Evolutionary conservation across 2,113 vertebrate genomes (phyloP).

Genomic region (Vimba vimba): DNA sequence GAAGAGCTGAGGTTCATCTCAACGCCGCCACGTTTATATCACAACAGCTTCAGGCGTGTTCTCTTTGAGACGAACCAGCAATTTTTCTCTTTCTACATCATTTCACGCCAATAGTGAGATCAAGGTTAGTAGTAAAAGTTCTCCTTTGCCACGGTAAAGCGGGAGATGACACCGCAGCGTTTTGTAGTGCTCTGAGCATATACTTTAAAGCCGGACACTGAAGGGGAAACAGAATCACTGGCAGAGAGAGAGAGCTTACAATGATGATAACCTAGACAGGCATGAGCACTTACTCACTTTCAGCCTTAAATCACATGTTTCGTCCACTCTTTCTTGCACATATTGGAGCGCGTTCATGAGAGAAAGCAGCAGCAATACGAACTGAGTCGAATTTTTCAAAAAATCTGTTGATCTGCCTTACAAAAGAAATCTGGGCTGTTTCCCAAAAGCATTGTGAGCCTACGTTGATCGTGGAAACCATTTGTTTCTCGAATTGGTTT

Average conservation of each 20-base stretch:
- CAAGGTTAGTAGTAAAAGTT: conserved; percentile 47
- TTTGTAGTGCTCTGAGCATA: conserved; percentile 30
- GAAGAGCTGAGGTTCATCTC: conserved; percentile 40
- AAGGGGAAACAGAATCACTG: neutral
- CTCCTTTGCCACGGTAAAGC: conserved; percentile 39
- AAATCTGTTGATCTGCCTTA: neutral
- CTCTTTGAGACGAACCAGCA: conserved; percentile 17
- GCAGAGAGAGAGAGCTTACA: neutral
- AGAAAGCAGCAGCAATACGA: neutral
- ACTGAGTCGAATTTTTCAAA: neutral
- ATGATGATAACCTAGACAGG: neutral
- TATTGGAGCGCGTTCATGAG: neutral
- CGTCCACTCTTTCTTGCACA: neutral
- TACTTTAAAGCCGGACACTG: conserved; percentile 24
- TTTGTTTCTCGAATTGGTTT: too few relatives aligned
- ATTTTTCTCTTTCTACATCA: conserved; percentile 44
- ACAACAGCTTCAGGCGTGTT: conserved; percentile 44
- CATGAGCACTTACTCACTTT: conserved; percentile 1
- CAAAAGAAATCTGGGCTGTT: neutral
- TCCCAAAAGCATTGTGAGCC: neutral
- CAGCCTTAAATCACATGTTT: neutral
- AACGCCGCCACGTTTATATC: conserved; percentile 16
- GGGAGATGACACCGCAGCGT: conserved; percentile 29
- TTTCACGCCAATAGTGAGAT: conserved; percentile 50
- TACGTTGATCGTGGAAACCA: neutral